Evolutionary conservation across 2,888 invertebrate species (phyloP), one percentile per base, ranked within the genome.

Genomic region (Endotricha flammealis): DNA sequence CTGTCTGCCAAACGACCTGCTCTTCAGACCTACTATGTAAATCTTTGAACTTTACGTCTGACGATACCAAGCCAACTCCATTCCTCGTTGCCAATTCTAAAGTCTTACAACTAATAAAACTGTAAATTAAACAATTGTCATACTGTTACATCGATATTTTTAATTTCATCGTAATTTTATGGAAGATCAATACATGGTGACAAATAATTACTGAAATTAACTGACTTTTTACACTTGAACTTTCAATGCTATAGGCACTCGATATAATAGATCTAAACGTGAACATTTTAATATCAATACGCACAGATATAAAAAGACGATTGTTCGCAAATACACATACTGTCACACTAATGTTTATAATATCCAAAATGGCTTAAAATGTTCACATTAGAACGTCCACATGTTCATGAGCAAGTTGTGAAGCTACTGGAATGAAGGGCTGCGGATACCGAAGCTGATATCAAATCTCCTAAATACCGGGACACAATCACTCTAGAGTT

Each of bases 181-280:
- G 86, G 86, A 86, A 85, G 86, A 86, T 85, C 86, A 82, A 85
- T 86, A 86, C 83, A 86, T 81, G 81, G 78, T 86, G 86, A 85
- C 80, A 81, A 81, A 79, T 77, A 70, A 81, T 81, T 82, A 80
- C 69, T 76, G 80, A 83, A 83, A 81, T 78, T 65, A 79, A 79
- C 79, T 75, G 83, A 82, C 77, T 83, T 83, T 85, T 76, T 83
- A 86, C 85, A 86, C 66, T 82, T 81, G 76, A 83, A 81, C 69
- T 68, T 69, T 79, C 82, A 83, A 81, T 81, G 80, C 85, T 85
- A 83, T 85, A 86, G 86, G 86, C 86, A 86, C 85, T 86, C 86
- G 71, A 80, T 85, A 82, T 73, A 81, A 79, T 81, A 82, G 78
- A 76, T 80, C 83, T 85, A 82, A 57, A 81, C 69, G 77, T 86